Evolutionary conservation across 2,797 vertebrate species (phyloP), one percentile per base, ranked within the genome.

Genomic region (Merluccius polli): DNA sequence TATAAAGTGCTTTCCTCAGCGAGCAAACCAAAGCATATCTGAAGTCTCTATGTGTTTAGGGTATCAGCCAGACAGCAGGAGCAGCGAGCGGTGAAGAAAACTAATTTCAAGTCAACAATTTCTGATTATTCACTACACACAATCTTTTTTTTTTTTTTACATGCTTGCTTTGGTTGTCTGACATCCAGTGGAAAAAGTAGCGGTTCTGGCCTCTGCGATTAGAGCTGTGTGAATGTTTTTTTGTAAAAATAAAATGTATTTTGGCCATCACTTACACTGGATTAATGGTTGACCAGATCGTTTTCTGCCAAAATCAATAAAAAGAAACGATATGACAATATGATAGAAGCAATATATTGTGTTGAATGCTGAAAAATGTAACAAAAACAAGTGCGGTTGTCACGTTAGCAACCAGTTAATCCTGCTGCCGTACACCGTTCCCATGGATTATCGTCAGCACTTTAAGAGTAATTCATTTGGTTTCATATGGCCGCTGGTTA

Each of bases 21-120:
- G 86, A 89, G 86, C 85, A 86, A 89, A 92, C 74, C 84, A 77
- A 80, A 79, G 85, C 79, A 74, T 86, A 88, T 89, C 83, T 86
- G 84, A 89, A 88, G 86, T 82, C 77, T 73, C 75, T 35, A 79
- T 81, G 75, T 89, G 86, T 91, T 88, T 84, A 84, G 81, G 84
- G 86, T 86, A 89, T 88, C 87, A 88, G 89, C 81, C 15, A 24
- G 70, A 81, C 79, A 73, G 86, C 86, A 84, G 83, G 65, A 44
- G 85, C 79, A 77, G 82, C 33, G 30, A 82, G 73, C 80, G 78
- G 72, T 78, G 82, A 76, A 80, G 84, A 80, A 84, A 89, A 87
- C 83, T 91, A 83, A 91, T 91, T 90, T 90, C 88, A 89, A 86
- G 77, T 82, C 78, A 72, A 88, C 86, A 85, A 79, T 85, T 86